Percentiles rank a stretch among this genome's conserved stretches.
phyloP scores from a whole-genome alignment of 2,113 vertebrate species.

The Vulpes lagopus region DNA sequence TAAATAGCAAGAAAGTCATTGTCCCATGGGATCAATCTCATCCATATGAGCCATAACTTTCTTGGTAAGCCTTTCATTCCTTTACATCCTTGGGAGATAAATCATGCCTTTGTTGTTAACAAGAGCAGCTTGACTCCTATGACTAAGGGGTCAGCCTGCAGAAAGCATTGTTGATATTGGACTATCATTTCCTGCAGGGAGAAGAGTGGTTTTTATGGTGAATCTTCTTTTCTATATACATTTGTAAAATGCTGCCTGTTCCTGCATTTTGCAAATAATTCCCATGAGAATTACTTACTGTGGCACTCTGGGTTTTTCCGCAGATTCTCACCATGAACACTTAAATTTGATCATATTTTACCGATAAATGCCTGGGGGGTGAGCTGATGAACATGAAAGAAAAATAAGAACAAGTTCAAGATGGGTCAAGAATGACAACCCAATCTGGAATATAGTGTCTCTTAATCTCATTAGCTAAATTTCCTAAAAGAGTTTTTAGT shows the following conservation, averaged over 20 bases:
- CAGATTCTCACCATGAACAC: not conserved
- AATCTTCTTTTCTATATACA: slow-evolving; percentile 33
- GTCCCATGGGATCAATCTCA: not conserved
- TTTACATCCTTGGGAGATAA: slow-evolving; percentile 69
- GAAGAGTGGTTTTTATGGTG: not conserved
- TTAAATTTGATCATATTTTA: not conserved
- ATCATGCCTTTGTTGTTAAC: slow-evolving; percentile 67
- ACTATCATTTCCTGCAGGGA: slow-evolving; percentile 53
- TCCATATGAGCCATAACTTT: slow-evolving; percentile 30
- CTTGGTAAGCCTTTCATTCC: slow-evolving; percentile 27
- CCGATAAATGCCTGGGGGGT: not conserved
- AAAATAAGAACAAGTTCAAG: not conserved
- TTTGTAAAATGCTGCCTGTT: slow-evolving; percentile 33
- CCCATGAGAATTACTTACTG: not conserved
- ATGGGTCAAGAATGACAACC: not conserved
- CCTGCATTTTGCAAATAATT: not conserved
- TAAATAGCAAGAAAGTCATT: slow-evolving; percentile 48
- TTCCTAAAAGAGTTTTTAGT: not conserved
- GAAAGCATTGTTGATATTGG: slow-evolving; percentile 66
- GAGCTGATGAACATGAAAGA: not conserved
- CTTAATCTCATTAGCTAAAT: not conserved
- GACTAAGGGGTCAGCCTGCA: slow-evolving; percentile 56
- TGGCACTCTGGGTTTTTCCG: not conserved
- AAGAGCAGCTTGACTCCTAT: slow-evolving; percentile 56
- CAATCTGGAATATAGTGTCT: not conserved